A percentile compares a stretch with the other conserved stretches of the same genome.
These are phyloP conservation scores for Lordiphosa mommai DNA, from an alignment of 1,140 invertebrate species.

Conservation along the genomic window DNA sequence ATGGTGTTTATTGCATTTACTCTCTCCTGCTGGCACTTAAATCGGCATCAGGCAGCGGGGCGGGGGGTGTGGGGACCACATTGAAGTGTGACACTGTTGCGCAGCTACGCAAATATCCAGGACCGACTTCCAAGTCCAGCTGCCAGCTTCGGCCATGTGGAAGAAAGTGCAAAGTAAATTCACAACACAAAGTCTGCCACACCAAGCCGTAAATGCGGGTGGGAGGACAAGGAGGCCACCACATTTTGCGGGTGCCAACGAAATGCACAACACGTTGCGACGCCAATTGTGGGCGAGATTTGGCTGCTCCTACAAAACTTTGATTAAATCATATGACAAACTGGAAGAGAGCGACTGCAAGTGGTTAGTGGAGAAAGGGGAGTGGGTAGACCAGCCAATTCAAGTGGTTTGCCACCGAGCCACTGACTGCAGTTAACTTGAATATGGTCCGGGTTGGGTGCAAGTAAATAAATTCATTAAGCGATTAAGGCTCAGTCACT, in stretches of 20 bases:
- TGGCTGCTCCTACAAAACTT: constrained; percentile 65
- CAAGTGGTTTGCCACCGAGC: constrained; percentile 59
- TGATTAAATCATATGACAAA: constrained; percentile 69
- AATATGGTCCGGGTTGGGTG: not conserved
- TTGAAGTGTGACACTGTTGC: constrained; percentile 30
- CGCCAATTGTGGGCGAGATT: constrained; percentile 39
- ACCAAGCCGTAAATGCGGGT: not conserved
- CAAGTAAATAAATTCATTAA: constrained; percentile 72
- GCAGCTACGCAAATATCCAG: constrained; percentile 62
- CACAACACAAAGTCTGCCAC: constrained; percentile 58
- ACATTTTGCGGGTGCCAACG: constrained; percentile 37
- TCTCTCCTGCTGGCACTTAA: constrained; percentile 64
- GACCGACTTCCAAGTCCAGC: constrained; percentile 28
- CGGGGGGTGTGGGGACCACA: not conserved
- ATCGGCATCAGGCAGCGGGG: constrained; percentile 40
- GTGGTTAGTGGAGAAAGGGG: constrained; percentile 7
- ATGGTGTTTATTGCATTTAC: constrained; percentile 76
- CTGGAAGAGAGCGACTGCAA: constrained; percentile 6
- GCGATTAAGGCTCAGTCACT: constrained; percentile 50
- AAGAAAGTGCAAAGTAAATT: constrained; percentile 74
- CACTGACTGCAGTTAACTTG: constrained; percentile 28
- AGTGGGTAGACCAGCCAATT: constrained; percentile 6
- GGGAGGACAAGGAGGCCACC: too few species aligned
- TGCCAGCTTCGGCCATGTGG: constrained; percentile 30
- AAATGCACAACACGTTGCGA: constrained; percentile 37